Evolutionary conservation across 2,113 vertebrate genomes (phyloP), one percentile per base, ranked within the genome.

Genomic region (Corapipo altera): DNA sequence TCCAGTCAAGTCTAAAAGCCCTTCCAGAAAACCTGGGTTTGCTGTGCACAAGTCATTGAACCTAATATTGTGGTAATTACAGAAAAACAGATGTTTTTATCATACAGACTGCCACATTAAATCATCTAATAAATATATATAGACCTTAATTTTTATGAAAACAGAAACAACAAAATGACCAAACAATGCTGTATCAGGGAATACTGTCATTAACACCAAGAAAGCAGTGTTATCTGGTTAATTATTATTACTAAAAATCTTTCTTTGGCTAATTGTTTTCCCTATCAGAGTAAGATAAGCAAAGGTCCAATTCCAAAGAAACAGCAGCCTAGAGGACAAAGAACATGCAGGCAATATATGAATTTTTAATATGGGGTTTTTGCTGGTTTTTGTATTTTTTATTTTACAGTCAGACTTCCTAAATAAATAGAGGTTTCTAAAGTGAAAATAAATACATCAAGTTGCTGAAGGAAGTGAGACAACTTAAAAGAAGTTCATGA

Each of bases 361-460:
- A 65, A 52, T 39, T 62, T 49, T 11, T 70, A 6, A 4, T 48
- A 10, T 41, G 20, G 0, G 4, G 8, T 0, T 4, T 48, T 28
- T 55, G 27, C 49, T 32, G 28, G 41, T 44, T 71, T 26, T 20
- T 30, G 9, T 44, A 22, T 4, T 41, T 37, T 67, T 67, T 19
- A 11, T 46, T 67, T 71, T 58, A 5, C 27, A 41, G 33, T 58
- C n/a, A 75, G n/a, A 48, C 27, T 72, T 94, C 11, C 24, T 46
- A 32, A 69, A 67, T 30, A 22, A 74, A 74, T 15, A 30, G 21
- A 39, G 7, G 57, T 43, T 58, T 80, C 65, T 76, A 39, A 67
- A 72, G 33, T 17, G 7, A 58, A 55, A 35, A n/a, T 2, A 4
- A 44, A 62, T 43, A 52, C 8, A 28, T 12, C 8, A 33, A 77